A percentile compares a stretch with the other conserved stretches of the same genome.
Evolutionary conservation across 2,797 vertebrate genomes (phyloP).

Genomic region (Percopsis omiscomaycus): DNA sequence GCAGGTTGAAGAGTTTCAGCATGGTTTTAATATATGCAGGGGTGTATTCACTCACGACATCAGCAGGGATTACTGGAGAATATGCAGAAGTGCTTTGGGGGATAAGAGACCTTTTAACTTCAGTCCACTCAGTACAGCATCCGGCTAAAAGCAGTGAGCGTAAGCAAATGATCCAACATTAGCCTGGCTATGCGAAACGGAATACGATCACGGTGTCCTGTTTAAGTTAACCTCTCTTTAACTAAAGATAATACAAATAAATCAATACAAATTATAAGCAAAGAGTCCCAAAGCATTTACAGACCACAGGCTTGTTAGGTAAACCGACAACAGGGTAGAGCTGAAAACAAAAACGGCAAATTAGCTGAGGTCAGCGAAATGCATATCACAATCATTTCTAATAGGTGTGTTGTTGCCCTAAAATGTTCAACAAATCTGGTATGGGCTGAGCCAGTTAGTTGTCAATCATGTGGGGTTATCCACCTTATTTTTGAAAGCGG

Average conservation of each 20-base stretch:
- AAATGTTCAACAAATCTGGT: too few species aligned
- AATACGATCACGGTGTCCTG: not conserved
- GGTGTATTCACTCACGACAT: constrained; percentile 8
- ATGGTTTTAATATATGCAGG: constrained; percentile 33
- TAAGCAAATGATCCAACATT: constrained; percentile 17
- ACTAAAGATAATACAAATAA: constrained; percentile 2
- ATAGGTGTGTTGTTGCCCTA: too few species aligned
- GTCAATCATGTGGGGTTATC: too few species aligned
- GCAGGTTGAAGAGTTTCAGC: constrained; percentile 32
- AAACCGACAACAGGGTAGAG: too few species aligned
- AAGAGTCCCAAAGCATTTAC: not conserved
- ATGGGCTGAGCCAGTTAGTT: too few species aligned
- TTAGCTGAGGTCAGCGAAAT: too few species aligned
- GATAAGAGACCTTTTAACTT: constrained; percentile 10
- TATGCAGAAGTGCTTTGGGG: constrained; percentile 30
- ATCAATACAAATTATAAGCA: constrained; percentile 1
- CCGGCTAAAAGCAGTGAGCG: constrained; percentile 8
- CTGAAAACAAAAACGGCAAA: too few species aligned
- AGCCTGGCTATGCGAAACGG: not conserved
- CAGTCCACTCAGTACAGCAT: constrained; percentile 2
- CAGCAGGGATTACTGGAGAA: constrained; percentile 12
- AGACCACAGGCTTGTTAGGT: too few species aligned
- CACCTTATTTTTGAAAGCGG: too few species aligned
- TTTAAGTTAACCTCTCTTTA: not conserved
- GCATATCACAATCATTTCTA: too few species aligned